phyloP scores from a whole-genome alignment of 2,888 invertebrate genomes.

The Pantelozetes paolii region DNA sequence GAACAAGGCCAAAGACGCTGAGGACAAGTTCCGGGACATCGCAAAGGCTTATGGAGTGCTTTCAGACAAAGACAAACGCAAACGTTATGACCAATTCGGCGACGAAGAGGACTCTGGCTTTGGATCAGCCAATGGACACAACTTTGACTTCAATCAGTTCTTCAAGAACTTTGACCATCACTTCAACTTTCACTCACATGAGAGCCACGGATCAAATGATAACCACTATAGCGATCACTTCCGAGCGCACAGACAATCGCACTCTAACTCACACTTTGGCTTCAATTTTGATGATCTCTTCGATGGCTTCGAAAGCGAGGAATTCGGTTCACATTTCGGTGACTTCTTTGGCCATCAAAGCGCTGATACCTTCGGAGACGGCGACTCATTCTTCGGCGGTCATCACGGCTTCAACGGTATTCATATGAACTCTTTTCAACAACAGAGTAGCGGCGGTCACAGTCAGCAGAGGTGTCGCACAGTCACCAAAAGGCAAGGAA shows the following conservation, averaged over 20 bases:
- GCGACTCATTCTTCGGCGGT: conserved; percentile 51
- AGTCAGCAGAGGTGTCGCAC: conserved; percentile 49
- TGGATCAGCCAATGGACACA: conserved; percentile 49
- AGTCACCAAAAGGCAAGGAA: conserved; percentile 51
- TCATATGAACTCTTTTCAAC: conserved; percentile 43
- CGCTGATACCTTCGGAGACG: conserved; percentile 50
- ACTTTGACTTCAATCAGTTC: conserved; percentile 54
- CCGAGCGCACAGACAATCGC: conserved; percentile 40
- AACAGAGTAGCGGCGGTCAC: conserved; percentile 12
- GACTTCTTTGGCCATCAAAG: conserved; percentile 49
- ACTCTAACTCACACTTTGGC: conserved; percentile 46
- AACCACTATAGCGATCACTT: conserved; percentile 45
- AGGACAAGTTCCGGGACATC: conserved; percentile 57
- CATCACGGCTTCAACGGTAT: conserved; percentile 44
- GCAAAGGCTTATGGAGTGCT: conserved; percentile 57
- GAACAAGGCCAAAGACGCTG: conserved; percentile 56
- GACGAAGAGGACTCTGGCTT: conserved; percentile 50
- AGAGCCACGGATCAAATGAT: conserved; percentile 44
- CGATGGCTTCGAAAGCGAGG: conserved; percentile 50
- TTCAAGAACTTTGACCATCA: conserved; percentile 52
- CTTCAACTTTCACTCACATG: conserved; percentile 45
- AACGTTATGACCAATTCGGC: conserved; percentile 55
- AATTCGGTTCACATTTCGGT: conserved; percentile 46
- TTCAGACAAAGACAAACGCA: conserved; percentile 54
- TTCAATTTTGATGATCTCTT: conserved; percentile 53